These are phyloP conservation scores for Lacerta bilineata DNA, from an alignment of 2,797 vertebrate genomes.

Conservation along the genomic window DNA sequence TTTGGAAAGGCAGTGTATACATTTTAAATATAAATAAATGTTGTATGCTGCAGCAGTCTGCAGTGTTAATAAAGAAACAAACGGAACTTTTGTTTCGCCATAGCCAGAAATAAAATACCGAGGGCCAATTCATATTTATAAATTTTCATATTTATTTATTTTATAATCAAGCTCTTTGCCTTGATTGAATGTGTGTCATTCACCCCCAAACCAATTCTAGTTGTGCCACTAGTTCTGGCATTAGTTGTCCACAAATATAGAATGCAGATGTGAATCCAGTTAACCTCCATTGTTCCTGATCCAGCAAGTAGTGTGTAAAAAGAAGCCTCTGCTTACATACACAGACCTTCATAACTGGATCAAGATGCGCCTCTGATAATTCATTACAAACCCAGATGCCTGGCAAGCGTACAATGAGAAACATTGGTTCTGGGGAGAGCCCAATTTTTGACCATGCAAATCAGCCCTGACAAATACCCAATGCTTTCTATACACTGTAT, in stretches of 20 bases:
- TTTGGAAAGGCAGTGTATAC: background rate
- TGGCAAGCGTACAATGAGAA: background rate
- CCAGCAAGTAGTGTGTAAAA: background rate
- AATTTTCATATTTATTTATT: background rate
- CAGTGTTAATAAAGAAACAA: background rate
- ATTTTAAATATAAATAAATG: constrained; percentile 9
- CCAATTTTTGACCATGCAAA: background rate
- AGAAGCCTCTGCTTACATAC: background rate
- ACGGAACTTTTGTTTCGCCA: background rate
- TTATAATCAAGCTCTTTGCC: background rate
- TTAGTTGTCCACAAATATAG: background rate
- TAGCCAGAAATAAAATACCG: background rate
- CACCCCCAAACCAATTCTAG: background rate
- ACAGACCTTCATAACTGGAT: background rate
- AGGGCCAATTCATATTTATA: background rate
- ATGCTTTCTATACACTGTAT: background rate
- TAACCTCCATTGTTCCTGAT: background rate
- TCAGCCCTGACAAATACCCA: background rate
- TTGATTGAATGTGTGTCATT: background rate
- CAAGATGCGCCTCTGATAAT: background rate
- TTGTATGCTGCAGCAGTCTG: background rate
- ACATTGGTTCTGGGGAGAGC: background rate
- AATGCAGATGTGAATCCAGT: background rate
- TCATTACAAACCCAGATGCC: background rate
- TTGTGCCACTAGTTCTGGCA: background rate